Conservation (phyloP, 2,888 invertebrate genomes). For the Ochropleura leucogaster region DNA sequence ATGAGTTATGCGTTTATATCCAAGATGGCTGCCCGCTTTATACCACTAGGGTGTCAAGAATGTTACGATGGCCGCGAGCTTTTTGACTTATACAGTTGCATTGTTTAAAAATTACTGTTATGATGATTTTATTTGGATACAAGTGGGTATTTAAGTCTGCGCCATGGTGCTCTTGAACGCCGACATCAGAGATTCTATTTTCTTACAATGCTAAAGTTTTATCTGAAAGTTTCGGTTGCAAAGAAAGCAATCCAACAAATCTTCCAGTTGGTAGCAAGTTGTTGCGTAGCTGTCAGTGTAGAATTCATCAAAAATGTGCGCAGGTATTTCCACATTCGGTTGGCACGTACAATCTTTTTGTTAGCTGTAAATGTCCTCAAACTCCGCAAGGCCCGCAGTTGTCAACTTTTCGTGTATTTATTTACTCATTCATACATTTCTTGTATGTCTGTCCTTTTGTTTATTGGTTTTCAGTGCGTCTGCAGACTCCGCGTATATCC, state of each 20-base stretch:
- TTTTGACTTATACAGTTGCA: conserved; percentile 70
- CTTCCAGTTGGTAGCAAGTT: conserved; percentile 59
- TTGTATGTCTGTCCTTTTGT: conserved; percentile 78
- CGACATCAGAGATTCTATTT: neutral
- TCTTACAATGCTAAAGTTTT: neutral
- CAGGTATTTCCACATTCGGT: conserved; percentile 80
- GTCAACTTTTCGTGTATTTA: conserved; percentile 83
- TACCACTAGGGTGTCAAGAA: conserved; percentile 82
- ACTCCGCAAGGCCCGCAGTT: conserved; percentile 75
- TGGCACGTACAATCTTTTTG: conserved; percentile 81
- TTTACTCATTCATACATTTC: conserved; percentile 84
- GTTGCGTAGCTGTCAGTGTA: conserved; percentile 75
- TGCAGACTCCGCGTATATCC: conserved; percentile 59
- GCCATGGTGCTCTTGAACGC: neutral
- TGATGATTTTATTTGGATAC: conserved; percentile 53
- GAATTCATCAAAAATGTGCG: conserved; percentile 80
- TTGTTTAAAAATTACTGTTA: conserved; percentile 58
- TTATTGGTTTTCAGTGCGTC: conserved; percentile 71
- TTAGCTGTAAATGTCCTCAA: conserved; percentile 80
- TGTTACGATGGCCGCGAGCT: conserved; percentile 76
- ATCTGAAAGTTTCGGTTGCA: conserved; percentile 14
- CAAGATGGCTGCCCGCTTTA: conserved; percentile 84
- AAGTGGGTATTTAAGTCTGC: conserved; percentile 21
- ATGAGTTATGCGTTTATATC: conserved; percentile 88
- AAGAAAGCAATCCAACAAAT: conserved; percentile 50